These are phyloP conservation scores for Eudiplozoon nipponicum DNA, from an alignment of 2,888 invertebrate species.

Conservation along the genomic window DNA sequence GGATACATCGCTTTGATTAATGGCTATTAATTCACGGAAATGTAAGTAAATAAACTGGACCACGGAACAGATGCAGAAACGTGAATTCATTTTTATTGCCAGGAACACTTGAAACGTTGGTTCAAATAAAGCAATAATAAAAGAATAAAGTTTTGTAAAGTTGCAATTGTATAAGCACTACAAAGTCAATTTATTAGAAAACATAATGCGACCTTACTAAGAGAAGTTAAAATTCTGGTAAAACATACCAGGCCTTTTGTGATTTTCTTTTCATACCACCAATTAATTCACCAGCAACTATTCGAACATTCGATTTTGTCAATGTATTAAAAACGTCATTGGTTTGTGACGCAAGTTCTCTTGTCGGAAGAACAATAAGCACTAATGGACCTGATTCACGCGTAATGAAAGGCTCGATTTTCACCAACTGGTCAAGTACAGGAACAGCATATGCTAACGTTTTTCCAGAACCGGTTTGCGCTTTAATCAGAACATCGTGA, in stretches of 20 bases:
- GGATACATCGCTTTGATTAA: no score
- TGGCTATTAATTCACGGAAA: no score
- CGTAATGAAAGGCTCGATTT: neutral
- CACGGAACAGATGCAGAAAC: no score
- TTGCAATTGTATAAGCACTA: no score
- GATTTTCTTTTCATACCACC: constrained; percentile 2
- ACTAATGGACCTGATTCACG: neutral
- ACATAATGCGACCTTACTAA: no score
- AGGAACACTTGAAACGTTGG: no score
- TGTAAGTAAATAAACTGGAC: no score
- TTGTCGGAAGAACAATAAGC: neutral
- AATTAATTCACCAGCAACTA: neutral
- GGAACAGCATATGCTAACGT: neutral
- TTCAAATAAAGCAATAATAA: no score
- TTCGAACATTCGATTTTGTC: neutral
- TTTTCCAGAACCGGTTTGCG: constrained; percentile 1
- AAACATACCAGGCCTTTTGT: constrained; percentile 5
- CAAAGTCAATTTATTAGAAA: no score
- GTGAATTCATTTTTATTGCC: no score
- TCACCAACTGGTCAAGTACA: neutral
- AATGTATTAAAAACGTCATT: neutral
- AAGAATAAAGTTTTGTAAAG: no score
- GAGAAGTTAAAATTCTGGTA: no score
- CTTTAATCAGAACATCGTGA: neutral
- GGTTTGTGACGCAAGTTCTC: neutral